Percentiles rank a stretch among this genome's conserved stretches.
Conservation (phyloP, 2,888 invertebrate species). For the Aphodius sticticus region DNA sequence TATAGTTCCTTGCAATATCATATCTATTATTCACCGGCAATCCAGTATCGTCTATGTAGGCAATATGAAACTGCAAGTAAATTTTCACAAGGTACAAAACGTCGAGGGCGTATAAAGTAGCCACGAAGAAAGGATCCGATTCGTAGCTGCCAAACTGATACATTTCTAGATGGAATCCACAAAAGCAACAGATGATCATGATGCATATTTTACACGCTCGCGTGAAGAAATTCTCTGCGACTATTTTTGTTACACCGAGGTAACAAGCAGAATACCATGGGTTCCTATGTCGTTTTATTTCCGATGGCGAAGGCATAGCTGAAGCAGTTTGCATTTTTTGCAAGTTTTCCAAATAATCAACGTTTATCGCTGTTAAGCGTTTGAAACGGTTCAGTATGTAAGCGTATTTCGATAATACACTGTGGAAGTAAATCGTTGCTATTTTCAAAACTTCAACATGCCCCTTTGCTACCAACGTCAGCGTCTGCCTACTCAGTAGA, state of each 20-base stretch:
- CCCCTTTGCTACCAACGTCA: conserved; percentile 46
- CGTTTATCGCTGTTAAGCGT: conserved; percentile 37
- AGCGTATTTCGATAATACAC: conserved; percentile 41
- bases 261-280: neutral
- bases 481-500: conserved; percentile 40
- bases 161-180: conserved; percentile 31
- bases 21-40: conserved; percentile 37
- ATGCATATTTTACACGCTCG: conserved; percentile 23
- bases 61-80: conserved; percentile 41
- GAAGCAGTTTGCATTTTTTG: neutral
- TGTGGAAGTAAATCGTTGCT: conserved; percentile 39
- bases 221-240: conserved; percentile 21
- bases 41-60: conserved; percentile 44
- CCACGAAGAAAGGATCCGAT: neutral
- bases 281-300: neutral
- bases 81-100: conserved; percentile 41
- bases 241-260: neutral
- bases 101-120: conserved; percentile 39
- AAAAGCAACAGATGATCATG: conserved; percentile 27
- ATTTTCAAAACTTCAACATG: conserved; percentile 45
- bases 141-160: conserved; percentile 14
- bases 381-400: conserved; percentile 34
- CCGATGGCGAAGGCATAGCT: neutral
- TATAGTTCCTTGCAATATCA: conserved; percentile 40
- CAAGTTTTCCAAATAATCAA: conserved; percentile 40